A percentile compares a stretch with the other conserved stretches of the same genome.
Evolutionary conservation across 2,113 vertebrate genomes (phyloP).

Genomic region (Toxotes chatareus): DNA sequence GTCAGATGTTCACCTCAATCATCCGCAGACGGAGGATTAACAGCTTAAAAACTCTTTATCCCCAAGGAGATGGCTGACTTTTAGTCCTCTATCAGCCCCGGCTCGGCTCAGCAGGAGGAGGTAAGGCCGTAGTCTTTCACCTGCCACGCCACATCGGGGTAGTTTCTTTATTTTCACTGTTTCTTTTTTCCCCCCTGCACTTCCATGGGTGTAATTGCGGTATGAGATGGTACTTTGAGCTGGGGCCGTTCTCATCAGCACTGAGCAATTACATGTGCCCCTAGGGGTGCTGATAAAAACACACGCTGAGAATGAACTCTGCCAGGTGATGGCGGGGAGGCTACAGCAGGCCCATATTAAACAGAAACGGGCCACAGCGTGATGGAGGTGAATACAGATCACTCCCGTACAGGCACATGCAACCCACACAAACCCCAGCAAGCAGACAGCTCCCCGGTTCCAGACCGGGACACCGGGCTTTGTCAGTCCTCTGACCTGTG

Average conservation of each 20-base stretch:
- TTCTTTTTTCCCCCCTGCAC: background rate
- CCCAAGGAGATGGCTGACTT: constrained; percentile 69
- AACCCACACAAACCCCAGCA: constrained; percentile 23
- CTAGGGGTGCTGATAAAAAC: constrained; percentile 70
- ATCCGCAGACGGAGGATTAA: constrained; percentile 60
- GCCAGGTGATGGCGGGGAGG: constrained; percentile 65
- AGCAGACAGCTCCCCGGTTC: constrained; percentile 43
- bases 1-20: constrained; percentile 72
- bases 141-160: background rate
- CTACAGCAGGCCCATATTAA: constrained; percentile 66
- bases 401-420: constrained; percentile 16
- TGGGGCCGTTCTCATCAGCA: constrained; percentile 65
- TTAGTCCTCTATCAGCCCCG: constrained; percentile 30
- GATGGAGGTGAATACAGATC: constrained; percentile 67
- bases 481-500: constrained; percentile 70
- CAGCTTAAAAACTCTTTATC: constrained; percentile 64
- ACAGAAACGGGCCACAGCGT: constrained; percentile 17
- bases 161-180: constrained; percentile 46
- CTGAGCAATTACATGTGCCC: constrained; percentile 68
- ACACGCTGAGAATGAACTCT: constrained; percentile 62
- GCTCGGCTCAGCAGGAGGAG: constrained; percentile 31
- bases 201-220: constrained; percentile 55
- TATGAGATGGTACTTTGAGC: constrained; percentile 69
- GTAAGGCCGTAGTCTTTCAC: constrained; percentile 40
- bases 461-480: constrained; percentile 50